Percentiles rank a stretch among this genome's conserved stretches.
Conservation (phyloP, 2,797 vertebrate species). For the Hippoglossus hippoglossus region DNA sequence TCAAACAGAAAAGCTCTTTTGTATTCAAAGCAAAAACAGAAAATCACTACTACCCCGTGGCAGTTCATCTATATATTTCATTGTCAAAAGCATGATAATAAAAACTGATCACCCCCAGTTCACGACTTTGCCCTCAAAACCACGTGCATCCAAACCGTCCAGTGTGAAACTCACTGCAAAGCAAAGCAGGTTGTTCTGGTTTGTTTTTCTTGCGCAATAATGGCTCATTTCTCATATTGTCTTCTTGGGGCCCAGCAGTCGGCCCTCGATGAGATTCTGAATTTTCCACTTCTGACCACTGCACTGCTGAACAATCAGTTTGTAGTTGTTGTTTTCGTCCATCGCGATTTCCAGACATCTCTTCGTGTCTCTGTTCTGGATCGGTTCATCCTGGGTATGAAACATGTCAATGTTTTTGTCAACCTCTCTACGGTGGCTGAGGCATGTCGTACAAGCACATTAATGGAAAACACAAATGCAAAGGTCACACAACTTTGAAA, state of each 20-base stretch:
- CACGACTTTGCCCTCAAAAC: no score
- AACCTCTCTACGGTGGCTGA: neutral
- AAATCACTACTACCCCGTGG: no score
- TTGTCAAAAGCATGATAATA: no score
- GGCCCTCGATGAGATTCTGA: conserved; percentile 50
- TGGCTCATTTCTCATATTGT: neutral
- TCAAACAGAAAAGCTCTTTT: no score
- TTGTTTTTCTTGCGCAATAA: neutral
- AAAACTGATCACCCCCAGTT: no score
- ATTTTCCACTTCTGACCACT: conserved; percentile 78
- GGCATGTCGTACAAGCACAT: neutral
- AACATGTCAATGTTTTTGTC: neutral
- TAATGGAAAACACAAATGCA: neutral
- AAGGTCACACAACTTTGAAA: no score
- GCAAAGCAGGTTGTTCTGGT: neutral
- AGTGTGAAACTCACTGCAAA: neutral
- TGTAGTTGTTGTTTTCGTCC: conserved; percentile 9
- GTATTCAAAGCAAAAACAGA: no score
- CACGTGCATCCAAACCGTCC: neutral
- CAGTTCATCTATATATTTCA: no score
- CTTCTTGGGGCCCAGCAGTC: neutral
- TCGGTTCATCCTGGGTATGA: conserved; percentile 64
- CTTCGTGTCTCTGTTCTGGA: conserved; percentile 77
- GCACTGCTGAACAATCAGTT: conserved; percentile 72
- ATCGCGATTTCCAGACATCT: conserved; percentile 72